These are phyloP conservation scores for Metallyticus violacea DNA, from an alignment of 2,888 invertebrate genomes.

Conservation along the genomic window DNA sequence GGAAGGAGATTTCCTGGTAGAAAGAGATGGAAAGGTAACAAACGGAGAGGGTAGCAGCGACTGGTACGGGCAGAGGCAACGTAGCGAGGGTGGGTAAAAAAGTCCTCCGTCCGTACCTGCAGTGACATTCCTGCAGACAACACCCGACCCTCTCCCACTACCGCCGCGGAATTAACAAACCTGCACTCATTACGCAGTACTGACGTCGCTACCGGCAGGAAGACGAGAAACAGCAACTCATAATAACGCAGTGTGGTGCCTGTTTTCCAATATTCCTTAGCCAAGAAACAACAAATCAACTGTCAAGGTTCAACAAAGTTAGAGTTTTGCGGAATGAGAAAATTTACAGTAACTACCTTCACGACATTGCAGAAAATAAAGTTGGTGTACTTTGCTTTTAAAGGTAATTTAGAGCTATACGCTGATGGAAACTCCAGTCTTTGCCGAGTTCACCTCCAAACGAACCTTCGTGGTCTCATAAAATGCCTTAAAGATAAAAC, in stretches of 20 bases:
- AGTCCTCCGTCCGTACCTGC: background rate
- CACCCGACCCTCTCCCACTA: background rate
- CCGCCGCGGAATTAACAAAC: background rate
- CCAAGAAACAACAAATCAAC: background rate
- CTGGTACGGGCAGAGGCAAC: background rate
- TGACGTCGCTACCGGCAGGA: too few species aligned
- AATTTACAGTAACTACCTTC: too few species aligned
- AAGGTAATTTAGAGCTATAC: too few species aligned
- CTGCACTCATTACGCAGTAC: background rate
- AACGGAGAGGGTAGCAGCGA: background rate
- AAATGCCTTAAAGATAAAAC: too few species aligned
- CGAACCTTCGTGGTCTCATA: too few species aligned
- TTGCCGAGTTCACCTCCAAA: too few species aligned
- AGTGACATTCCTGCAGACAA: slow-evolving; percentile 7
- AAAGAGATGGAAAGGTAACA: background rate
- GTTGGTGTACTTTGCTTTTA: too few species aligned
- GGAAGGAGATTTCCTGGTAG: slow-evolving; percentile 11
- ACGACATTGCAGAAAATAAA: background rate
- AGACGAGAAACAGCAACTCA: background rate
- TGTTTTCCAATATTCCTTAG: background rate
- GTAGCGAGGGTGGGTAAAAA: background rate
- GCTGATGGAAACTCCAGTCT: too few species aligned
- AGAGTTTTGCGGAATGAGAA: background rate
- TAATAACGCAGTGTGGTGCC: background rate
- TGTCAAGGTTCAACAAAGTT: background rate